phyloP scores from a whole-genome alignment of 1,140 invertebrate species.

The Brachionus calyciflorus region DNA sequence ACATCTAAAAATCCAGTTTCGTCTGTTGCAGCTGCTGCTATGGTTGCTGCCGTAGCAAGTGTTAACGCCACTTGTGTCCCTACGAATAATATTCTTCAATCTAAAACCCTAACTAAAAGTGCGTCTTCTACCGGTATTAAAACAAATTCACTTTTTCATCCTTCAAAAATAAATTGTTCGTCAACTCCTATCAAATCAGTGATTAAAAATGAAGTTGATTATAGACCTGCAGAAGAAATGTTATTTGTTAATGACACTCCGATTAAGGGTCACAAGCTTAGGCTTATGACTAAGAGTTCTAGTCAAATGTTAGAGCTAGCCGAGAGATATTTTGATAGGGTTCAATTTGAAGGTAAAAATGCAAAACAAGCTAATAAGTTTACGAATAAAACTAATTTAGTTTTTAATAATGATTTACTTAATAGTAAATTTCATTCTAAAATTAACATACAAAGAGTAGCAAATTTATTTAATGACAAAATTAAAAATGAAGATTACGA shows the following conservation, averaged over 20 bases:
- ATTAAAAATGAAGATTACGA: conserved; percentile 28
- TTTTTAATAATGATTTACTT: neutral
- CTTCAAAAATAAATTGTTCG: conserved; percentile 56
- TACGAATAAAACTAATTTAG: neutral
- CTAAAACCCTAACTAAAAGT: conserved; percentile 2
- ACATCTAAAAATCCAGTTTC: neutral
- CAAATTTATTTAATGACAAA: neutral
- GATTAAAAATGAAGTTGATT: conserved; percentile 48
- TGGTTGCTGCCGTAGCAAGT: neutral
- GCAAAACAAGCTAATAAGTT: neutral
- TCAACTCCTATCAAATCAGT: conserved; percentile 55
- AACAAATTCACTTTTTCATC: conserved; percentile 55
- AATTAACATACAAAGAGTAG: neutral
- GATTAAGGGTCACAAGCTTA: conserved; percentile 9
- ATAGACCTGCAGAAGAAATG: conserved; percentile 40
- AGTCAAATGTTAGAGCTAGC: conserved; percentile 16
- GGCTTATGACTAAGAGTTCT: neutral
- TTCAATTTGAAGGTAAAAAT: neutral
- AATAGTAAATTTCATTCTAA: conserved; percentile 33
- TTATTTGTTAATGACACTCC: conserved; percentile 6
- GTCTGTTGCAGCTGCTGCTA: neutral
- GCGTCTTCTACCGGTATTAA: neutral
- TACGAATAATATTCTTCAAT: neutral
- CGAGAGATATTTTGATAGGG: conserved; percentile 3
- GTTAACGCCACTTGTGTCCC: neutral